phyloP scores from a whole-genome alignment of 2,797 vertebrate species.

The Petrocephalus schoutedeni region DNA sequence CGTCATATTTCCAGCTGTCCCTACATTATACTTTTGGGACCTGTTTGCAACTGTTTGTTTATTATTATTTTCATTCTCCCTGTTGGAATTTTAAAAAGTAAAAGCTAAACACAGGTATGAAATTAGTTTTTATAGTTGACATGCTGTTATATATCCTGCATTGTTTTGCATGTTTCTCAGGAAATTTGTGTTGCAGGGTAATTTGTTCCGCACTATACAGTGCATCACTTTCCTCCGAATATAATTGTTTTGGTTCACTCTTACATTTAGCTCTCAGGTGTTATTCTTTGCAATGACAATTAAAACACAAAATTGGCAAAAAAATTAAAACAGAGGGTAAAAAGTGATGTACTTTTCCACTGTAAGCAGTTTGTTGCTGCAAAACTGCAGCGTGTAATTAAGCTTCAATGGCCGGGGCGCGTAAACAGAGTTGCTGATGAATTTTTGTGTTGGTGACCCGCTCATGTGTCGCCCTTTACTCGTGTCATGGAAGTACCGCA shows the following conservation, averaged over 20 bases:
- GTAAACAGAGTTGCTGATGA: slow-evolving; percentile 60
- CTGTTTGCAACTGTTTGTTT: not conserved
- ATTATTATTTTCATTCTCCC: not conserved
- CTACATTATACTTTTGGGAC: not conserved
- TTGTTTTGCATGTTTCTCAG: not conserved
- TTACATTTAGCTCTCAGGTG: slow-evolving; percentile 45
- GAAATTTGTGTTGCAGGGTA: not conserved
- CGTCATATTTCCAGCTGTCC: not conserved
- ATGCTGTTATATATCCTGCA: not conserved
- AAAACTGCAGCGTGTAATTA: slow-evolving; percentile 47
- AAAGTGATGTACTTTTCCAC: slow-evolving; percentile 36
- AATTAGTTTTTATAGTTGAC: not conserved
- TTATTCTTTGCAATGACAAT: slow-evolving; percentile 48
- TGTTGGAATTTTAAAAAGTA: not conserved
- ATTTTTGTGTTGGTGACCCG: slow-evolving; percentile 45
- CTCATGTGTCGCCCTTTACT: slow-evolving; percentile 35
- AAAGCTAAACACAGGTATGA: not conserved
- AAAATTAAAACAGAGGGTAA: slow-evolving; percentile 46
- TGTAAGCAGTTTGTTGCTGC: slow-evolving; percentile 35
- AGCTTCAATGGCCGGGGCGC: slow-evolving; percentile 50
- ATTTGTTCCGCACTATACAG: not conserved
- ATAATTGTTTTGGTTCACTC: slow-evolving; percentile 38
- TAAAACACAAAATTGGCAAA: slow-evolving; percentile 27
- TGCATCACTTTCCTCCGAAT: not conserved
- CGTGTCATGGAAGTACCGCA: slow-evolving; percentile 38